These are phyloP conservation scores for human DNA, from an alignment of 2,113 vertebrate species.

Conservation along the genomic window GRCh38 chr9:14849001-14849500, in stretches of 20 bases:
- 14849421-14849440: background rate
- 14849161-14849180: background rate
- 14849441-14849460: background rate
- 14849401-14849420: background rate
- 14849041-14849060: background rate
- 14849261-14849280: background rate
- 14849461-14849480: background rate
- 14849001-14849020: background rate
- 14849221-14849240: background rate
- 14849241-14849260: background rate
- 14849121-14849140: no score
- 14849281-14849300: background rate
- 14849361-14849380: conserved; percentile 9
- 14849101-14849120: background rate
- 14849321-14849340: background rate
- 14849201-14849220: background rate
- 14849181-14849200: background rate
- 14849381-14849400: background rate
- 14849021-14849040: background rate
- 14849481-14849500: background rate
- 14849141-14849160: background rate
- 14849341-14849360: background rate
- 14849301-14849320: background rate
- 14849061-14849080: background rate
- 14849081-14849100: background rate